These are phyloP conservation scores for Heliconius melpomene DNA, from an alignment of 1,140 invertebrate genomes.

Conservation along the genomic window DNA sequence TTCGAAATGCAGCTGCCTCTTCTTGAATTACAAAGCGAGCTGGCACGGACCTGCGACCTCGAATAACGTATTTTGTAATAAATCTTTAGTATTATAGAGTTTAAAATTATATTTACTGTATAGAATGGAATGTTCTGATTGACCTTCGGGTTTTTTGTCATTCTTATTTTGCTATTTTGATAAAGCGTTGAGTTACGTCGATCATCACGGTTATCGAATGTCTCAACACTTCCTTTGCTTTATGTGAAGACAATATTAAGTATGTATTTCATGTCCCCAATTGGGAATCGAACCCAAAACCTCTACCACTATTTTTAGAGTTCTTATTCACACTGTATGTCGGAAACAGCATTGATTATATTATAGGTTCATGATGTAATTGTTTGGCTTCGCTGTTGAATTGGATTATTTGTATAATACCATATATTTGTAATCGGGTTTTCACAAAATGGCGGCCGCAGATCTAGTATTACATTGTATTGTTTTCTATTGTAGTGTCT, in stretches of 20 bases:
- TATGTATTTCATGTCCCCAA: too few relatives aligned
- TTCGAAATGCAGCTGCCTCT: neutral
- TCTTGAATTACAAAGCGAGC: slow-evolving; percentile 7
- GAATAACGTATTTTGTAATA: neutral
- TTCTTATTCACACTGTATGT: neutral
- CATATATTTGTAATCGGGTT: slow-evolving; percentile 25
- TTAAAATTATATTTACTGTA: neutral
- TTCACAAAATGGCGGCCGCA: slow-evolving; percentile 6
- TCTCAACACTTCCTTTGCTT: too few relatives aligned
- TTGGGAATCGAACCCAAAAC: too few relatives aligned
- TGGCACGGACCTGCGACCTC: neutral
- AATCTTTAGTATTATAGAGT: neutral
- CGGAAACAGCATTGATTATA: slow-evolving; percentile 11
- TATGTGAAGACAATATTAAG: too few relatives aligned
- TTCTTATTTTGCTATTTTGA: too few relatives aligned
- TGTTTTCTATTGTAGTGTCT: neutral
- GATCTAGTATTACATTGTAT: slow-evolving; percentile 2
- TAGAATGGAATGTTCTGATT: neutral
- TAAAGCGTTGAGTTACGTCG: too few relatives aligned
- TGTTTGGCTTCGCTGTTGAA: slow-evolving; percentile 19
- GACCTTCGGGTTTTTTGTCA: too few relatives aligned
- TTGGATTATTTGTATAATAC: slow-evolving; percentile 25
- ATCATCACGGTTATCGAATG: too few relatives aligned
- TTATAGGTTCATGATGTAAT: slow-evolving; percentile 14
- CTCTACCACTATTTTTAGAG: neutral